These are phyloP conservation scores for Patella ulyssiponensis DNA, from an alignment of 2,888 invertebrate genomes.

Conservation along the genomic window DNA sequence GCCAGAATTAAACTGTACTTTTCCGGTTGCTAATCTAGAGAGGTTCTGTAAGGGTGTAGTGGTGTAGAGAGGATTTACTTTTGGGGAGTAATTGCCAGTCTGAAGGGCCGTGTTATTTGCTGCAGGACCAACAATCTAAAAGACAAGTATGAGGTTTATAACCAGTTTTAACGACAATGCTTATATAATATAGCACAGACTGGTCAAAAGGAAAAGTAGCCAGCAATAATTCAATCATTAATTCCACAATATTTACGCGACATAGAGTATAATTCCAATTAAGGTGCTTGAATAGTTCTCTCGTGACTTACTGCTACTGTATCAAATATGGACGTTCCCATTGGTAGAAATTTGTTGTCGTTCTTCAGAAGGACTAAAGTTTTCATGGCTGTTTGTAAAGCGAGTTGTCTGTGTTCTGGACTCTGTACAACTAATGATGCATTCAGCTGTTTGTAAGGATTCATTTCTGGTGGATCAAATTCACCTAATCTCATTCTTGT, in stretches of 20 bases:
- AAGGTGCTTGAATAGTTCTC: too few relatives aligned
- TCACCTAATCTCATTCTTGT: constrained; percentile 55
- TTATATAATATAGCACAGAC: too few relatives aligned
- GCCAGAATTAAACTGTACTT: constrained; percentile 45
- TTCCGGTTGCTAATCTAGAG: constrained; percentile 39
- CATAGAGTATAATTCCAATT: too few relatives aligned
- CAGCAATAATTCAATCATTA: too few relatives aligned
- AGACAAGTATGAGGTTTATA: neutral
- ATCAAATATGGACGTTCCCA: constrained; percentile 19
- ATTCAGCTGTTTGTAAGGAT: constrained; percentile 54
- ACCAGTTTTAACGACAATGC: too few relatives aligned
- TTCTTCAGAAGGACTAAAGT: constrained; percentile 61
- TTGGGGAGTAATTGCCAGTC: constrained; percentile 63
- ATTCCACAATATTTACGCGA: too few relatives aligned
- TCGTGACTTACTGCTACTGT: constrained; percentile 31
- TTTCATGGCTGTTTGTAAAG: constrained; percentile 52
- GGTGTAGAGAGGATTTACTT: constrained; percentile 44
- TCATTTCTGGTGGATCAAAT: constrained; percentile 57
- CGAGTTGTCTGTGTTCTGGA: constrained; percentile 41
- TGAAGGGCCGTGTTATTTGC: constrained; percentile 57
- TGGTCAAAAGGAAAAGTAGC: too few relatives aligned
- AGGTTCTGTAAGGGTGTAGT: constrained; percentile 58
- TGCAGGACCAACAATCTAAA: constrained; percentile 67
- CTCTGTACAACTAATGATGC: constrained; percentile 45
- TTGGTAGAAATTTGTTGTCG: constrained; percentile 38